Evolutionary conservation across 2,888 invertebrate species (phyloP).

Genomic region (Clivina fossor): DNA sequence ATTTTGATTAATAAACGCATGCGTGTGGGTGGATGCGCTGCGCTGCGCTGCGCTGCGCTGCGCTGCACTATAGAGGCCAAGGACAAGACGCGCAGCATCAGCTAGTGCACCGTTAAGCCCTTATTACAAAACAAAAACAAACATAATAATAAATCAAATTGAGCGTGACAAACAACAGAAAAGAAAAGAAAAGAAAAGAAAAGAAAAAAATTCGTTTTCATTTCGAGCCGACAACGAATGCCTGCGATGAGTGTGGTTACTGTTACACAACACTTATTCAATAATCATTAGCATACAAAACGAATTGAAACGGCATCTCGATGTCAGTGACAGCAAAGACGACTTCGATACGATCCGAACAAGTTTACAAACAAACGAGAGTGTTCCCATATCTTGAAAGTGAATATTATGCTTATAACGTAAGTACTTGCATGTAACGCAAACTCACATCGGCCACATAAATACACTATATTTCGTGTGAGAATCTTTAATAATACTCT

Average conservation of each 20-base stretch:
- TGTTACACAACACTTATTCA: slow-evolving; percentile 13
- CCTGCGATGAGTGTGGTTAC: slow-evolving; percentile 9
- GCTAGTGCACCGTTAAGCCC: too few species aligned
- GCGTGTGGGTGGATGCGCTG: too few species aligned
- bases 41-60: slow-evolving; percentile 8
- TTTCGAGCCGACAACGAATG: slow-evolving; percentile 4
- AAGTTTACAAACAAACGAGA: slow-evolving; percentile 15
- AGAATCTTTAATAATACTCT: too few species aligned
- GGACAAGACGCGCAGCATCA: slow-evolving; percentile 23
- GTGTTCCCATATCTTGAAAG: slow-evolving; percentile 14
- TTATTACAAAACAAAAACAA: too few species aligned
- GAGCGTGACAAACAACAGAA: too few species aligned
- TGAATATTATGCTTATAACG: slow-evolving; percentile 19
- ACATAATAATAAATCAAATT: too few species aligned
- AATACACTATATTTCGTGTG: slow-evolving; percentile 20
- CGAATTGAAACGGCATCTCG: slow-evolving; percentile 12
- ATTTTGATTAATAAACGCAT: too few species aligned
- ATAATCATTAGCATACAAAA: slow-evolving; percentile 23
- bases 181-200: too few species aligned
- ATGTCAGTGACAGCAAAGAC: neutral
- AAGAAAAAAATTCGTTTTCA: slow-evolving; percentile 20
- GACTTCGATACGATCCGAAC: slow-evolving; percentile 6
- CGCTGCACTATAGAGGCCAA: slow-evolving; percentile 31
- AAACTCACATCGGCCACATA: slow-evolving; percentile 27
- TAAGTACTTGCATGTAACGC: slow-evolving; percentile 9